Conservation (phyloP, 1,140 invertebrate genomes). For the Solenopsis fugax region DNA sequence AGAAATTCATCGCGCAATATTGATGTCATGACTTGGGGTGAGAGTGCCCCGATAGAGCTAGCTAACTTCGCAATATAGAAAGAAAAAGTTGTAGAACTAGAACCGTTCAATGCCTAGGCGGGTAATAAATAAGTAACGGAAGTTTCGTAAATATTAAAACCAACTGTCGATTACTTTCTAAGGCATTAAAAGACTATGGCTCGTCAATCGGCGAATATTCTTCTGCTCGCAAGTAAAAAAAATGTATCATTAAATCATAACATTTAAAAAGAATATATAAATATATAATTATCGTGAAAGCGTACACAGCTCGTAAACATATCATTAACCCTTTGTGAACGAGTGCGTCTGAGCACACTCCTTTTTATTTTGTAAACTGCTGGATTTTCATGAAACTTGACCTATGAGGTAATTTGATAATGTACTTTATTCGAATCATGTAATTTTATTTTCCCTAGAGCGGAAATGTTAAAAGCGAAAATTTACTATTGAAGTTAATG, state of each 20-base stretch:
- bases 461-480: too few species aligned
- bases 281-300: not conserved
- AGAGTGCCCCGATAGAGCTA: not conserved
- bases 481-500: too few species aligned
- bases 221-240: not conserved
- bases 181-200: not conserved
- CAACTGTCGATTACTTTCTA: not conserved
- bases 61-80: not conserved
- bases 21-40: conserved; percentile 60
- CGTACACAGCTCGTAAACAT: too few species aligned
- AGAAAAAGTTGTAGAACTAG: conserved; percentile 30
- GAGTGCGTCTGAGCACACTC: too few species aligned
- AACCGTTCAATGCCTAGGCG: not conserved
- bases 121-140: not conserved
- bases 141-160: not conserved
- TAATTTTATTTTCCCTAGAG: too few species aligned
- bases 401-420: too few species aligned
- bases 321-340: too few species aligned
- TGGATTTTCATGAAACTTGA: too few species aligned
- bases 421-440: too few species aligned
- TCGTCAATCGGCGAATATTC: not conserved
- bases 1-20: conserved; percentile 61
- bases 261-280: not conserved
- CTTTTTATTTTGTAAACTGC: too few species aligned
- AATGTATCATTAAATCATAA: not conserved